Evolutionary conservation across 1,140 invertebrate genomes (phyloP), one percentile per base, ranked within the genome.

Genomic region (Spodoptera litura): DNA sequence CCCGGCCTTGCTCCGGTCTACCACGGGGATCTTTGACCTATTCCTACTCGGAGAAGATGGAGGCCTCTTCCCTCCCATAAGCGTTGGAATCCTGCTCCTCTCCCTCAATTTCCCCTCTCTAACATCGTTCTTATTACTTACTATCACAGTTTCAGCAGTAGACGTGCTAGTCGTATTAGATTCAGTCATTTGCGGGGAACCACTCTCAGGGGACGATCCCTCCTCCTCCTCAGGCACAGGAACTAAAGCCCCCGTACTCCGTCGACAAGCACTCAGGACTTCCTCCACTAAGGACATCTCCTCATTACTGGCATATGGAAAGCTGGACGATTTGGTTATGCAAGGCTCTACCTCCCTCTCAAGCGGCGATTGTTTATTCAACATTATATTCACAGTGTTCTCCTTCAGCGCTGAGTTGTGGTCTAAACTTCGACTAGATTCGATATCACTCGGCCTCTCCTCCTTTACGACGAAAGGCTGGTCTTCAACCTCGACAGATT

Each of bases 141-240:
- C 87, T 92, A 95, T 95, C 92, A 96, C 93, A 85, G 96, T 96
- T 89, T 96, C 96, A 74, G 96, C 95, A 62, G 96, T 96, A 80
- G 95, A 96, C 35, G 95, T 96, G 89, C 96, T 96, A 13, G 96
- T 96, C 49, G 96, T 96, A 80, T 96, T 95, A 8, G 96, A 96
- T 91, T 96, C 95, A 87, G 95, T 96, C 91, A 95, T 95, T 91
- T 94, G 95, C 77, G 95, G 95, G 64, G 90, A 83, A 92, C 94
- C 68, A 90, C 95, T 83, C 90, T 93, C 91, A 8, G 93, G 92
- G 0, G 92, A 93, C 2, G 92, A 93, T 38, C 84, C 85, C 62
- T 94, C 93, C 79, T 97, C 96, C 86, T 97, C 96, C 85, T 97
- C 96, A 5, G 96, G 96, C 62, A 97, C 96, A 2, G 96, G 95